phyloP scores from a whole-genome alignment of 2,113 vertebrate genomes.

The Alethe castanea region DNA sequence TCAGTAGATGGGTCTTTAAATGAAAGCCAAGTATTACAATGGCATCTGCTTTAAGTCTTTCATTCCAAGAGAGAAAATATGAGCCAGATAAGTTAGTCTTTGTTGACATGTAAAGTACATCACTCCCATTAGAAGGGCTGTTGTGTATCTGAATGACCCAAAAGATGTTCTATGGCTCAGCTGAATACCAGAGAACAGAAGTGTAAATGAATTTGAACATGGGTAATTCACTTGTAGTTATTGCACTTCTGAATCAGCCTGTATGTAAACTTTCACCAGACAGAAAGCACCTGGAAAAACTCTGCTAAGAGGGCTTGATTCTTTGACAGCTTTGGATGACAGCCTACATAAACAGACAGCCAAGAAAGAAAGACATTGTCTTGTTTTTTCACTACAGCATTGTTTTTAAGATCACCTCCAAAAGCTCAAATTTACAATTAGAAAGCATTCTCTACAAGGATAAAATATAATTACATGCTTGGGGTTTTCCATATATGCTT shows the following conservation, averaged over 20 bases:
- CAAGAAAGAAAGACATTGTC: slow-evolving; percentile 27
- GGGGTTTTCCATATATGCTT: not conserved
- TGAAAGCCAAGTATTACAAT: slow-evolving; percentile 58
- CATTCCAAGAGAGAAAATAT: slow-evolving; percentile 45
- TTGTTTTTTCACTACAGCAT: slow-evolving; percentile 5
- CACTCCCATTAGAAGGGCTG: not conserved
- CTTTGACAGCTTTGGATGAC: slow-evolving; percentile 52
- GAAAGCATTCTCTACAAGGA: not conserved
- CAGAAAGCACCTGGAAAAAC: slow-evolving; percentile 45
- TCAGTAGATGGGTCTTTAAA: slow-evolving; percentile 38
- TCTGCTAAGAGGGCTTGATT: slow-evolving; percentile 19
- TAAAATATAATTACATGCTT: not conserved
- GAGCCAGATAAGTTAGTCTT: slow-evolving; percentile 55
- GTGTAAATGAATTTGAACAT: not conserved
- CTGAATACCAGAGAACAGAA: not conserved
- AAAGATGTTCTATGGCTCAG: slow-evolving; percentile 25
- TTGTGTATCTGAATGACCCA: slow-evolving; percentile 20
- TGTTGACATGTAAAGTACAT: slow-evolving; percentile 50
- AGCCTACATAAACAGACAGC: slow-evolving; percentile 42
- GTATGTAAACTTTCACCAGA: slow-evolving; percentile 1
- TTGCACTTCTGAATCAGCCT: slow-evolving; percentile 14
- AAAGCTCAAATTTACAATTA: slow-evolving; percentile 13
- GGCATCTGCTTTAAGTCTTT: slow-evolving; percentile 53
- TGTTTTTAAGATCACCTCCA: not conserved
- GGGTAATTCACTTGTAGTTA: not conserved